Evolutionary conservation across 1,140 invertebrate genomes (phyloP).

Genomic region (Frieseomelitta varia): DNA sequence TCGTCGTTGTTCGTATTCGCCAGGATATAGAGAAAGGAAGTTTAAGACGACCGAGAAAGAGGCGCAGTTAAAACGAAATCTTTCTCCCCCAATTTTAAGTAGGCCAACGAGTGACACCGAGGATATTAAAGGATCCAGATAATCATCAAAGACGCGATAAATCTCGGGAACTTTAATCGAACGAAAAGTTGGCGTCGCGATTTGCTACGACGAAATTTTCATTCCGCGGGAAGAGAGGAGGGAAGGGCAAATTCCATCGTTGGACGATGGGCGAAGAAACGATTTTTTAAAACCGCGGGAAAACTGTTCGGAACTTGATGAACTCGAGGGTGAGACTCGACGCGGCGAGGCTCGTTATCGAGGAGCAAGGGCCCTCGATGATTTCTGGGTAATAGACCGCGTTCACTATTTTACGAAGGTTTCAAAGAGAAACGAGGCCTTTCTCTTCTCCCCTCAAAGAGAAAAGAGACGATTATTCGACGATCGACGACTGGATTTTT

Average conservation of each 20-base stretch:
- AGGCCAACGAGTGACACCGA: background rate
- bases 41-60: background rate
- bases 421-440: background rate
- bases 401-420: background rate
- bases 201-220: background rate
- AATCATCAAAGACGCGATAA: constrained; percentile 21
- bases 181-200: background rate
- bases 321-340: background rate
- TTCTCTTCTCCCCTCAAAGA: background rate
- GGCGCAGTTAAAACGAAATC: constrained; percentile 1
- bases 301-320: background rate
- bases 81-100: constrained; percentile 7
- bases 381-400: constrained; percentile 13
- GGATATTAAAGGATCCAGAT: constrained; percentile 20
- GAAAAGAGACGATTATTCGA: background rate
- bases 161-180: constrained; percentile 21
- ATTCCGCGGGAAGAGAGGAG: background rate
- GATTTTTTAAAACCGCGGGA: background rate
- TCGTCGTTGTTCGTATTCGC: too few species aligned
- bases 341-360: background rate
- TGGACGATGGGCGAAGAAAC: too few species aligned
- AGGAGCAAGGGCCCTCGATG: background rate
- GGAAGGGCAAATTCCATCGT: too few species aligned
- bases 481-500: background rate
- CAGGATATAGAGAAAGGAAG: background rate